These are phyloP conservation scores for Fopius arisanus DNA, from an alignment of 1,140 invertebrate species.

Conservation along the genomic window DNA sequence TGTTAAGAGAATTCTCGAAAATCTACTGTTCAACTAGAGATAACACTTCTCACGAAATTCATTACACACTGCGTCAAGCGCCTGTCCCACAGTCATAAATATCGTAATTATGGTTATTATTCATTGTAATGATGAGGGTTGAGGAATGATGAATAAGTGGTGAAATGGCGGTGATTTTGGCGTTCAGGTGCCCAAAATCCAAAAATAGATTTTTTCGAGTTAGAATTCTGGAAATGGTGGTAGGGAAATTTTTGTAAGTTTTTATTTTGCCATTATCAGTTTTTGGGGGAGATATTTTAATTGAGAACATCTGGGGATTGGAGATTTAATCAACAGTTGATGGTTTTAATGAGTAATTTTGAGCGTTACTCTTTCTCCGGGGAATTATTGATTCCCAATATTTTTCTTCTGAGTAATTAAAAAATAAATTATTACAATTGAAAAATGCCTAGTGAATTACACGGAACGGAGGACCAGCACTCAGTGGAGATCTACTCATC, in stretches of 20 bases:
- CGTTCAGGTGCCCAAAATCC: not conserved
- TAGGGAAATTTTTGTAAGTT: not conserved
- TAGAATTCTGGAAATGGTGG: not conserved
- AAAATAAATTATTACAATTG: not conserved
- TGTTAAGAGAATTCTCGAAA: too few species aligned
- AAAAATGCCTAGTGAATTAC: slow-evolving; percentile 68
- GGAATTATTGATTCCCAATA: not conserved
- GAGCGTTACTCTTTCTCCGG: too few species aligned
- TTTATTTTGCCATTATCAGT: not conserved
- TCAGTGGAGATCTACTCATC: slow-evolving; percentile 73
- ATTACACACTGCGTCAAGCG: too few species aligned
- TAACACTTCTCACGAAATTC: too few species aligned
- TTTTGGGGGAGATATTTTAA: too few species aligned
- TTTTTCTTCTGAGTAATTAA: not conserved
- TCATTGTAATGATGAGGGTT: not conserved
- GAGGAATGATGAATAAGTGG: not conserved
- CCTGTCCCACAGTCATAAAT: too few species aligned
- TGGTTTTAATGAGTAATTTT: too few species aligned
- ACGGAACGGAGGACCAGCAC: slow-evolving; percentile 74
- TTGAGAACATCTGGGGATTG: too few species aligned
- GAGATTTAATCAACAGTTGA: too few species aligned
- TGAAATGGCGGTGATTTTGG: not conserved
- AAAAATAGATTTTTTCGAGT: not conserved
- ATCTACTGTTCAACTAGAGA: too few species aligned
- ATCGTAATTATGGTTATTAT: not conserved